Base-by-base conservation (phyloP, 2,888 invertebrate genomes). In the Aromia moschata region DNA sequence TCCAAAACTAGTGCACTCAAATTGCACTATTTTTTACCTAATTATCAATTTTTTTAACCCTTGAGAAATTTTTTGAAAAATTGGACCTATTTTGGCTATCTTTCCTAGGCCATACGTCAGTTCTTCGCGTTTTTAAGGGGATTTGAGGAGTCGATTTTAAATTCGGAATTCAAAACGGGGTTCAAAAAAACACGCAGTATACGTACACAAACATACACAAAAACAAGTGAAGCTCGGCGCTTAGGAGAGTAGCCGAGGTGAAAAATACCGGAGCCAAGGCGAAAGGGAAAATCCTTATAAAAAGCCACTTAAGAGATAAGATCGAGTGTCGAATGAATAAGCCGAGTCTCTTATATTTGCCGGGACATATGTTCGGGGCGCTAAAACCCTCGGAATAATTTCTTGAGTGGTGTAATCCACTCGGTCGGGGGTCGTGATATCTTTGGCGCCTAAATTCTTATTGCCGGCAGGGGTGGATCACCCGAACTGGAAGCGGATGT, bases 281-380 rank as follows among this genome's bases (percentile, higher is more conserved):
- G 62, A 52, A 59, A 55, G 53, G 52, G 56, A 65, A 67, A 69
- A 70, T 65, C 65, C 60, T 58, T 65, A 67, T 58, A 65, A 67
- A 70, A 64, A 72, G 63, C 69, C 70, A 70, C 69, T 71, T 67
- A 68, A 67, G 55, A 60, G 71, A 70, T 71, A 70, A 70, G 67
- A 71, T 71, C 70, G 69, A 64, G 68, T 69, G 69, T 68, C 68
- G 71, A 69, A 70, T 67, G 65, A 68, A 66, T 68, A 68, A 70
- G 67, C 66, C 60, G 52, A 65, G 60, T 69, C 66, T 61, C 60
- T 65, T 65, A 65, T 69, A 67, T 68, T 64, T 66, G 64, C 55
- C 60, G 51, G 62, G 65, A 69, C 67, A 66, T 66, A 69, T 68
- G 69, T 66, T 66, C 62, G 56, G 56, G 40, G 58, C 40, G 57